Conservation (phyloP, 2,888 invertebrate genomes). For the Allolobophora icterica region DNA sequence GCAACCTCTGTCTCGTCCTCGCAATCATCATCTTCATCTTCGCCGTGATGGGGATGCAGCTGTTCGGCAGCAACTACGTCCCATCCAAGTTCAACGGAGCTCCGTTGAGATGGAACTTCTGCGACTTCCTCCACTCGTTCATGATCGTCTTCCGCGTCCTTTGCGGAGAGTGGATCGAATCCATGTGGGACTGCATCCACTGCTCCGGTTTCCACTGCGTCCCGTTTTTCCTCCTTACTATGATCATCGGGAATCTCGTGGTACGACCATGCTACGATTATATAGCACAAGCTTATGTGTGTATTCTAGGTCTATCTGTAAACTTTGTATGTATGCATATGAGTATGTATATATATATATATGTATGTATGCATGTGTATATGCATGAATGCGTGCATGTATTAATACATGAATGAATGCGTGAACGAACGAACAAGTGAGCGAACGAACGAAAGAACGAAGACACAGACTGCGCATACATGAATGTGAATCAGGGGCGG, state of each 20-base stretch:
- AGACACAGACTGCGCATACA: too few relatives aligned
- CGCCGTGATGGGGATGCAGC: slow-evolving; percentile 99
- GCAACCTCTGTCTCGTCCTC: slow-evolving; percentile 93
- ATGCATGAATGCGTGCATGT: too few relatives aligned
- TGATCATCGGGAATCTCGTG: slow-evolving; percentile 98
- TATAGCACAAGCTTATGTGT: neutral
- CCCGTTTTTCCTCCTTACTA: slow-evolving; percentile 96
- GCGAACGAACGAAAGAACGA: too few relatives aligned
- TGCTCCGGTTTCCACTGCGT: slow-evolving; percentile 89
- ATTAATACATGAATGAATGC: too few relatives aligned
- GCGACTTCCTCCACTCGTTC: slow-evolving; percentile 97
- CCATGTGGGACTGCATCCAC: slow-evolving; percentile 99
- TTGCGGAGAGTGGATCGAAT: slow-evolving; percentile 99
- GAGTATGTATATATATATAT: neutral
- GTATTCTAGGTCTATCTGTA: too few relatives aligned
- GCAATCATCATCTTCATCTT: slow-evolving; percentile 99
- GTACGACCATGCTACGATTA: slow-evolving; percentile 72
- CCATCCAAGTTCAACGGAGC: slow-evolving; percentile 69
- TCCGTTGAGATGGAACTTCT: slow-evolving; percentile 94
- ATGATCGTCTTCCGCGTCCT: slow-evolving; percentile 98
- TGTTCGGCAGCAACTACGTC: slow-evolving; percentile 87
- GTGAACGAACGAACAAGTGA: too few relatives aligned
- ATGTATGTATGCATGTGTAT: neutral
- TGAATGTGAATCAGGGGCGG: too few relatives aligned
- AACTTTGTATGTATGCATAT: neutral